These are phyloP conservation scores for Acyrthosiphon pisum DNA, from an alignment of 1,140 invertebrate species.

Conservation along the genomic window DNA sequence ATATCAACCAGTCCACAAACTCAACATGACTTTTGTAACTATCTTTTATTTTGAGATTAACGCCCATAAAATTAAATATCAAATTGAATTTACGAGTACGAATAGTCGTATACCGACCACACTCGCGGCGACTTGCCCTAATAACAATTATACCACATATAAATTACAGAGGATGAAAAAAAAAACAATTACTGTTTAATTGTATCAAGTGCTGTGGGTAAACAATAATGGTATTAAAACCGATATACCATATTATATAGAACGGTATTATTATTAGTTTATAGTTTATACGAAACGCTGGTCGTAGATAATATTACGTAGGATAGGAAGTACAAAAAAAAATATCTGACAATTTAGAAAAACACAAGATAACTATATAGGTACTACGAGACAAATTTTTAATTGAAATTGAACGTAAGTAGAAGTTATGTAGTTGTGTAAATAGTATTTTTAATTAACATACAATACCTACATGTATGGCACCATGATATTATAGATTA, in stretches of 20 bases:
- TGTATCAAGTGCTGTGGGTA: neutral
- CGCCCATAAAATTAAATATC: slow-evolving; percentile 7
- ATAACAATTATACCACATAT: neutral
- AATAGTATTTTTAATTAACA: neutral
- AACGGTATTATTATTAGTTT: neutral
- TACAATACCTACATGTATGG: neutral
- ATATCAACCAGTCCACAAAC: neutral
- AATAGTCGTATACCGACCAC: neutral
- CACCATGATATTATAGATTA: neutral
- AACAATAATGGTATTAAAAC: slow-evolving; percentile 14
- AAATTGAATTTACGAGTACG: slow-evolving; percentile 7
- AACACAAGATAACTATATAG: neutral
- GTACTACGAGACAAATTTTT: neutral
- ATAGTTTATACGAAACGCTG: neutral
- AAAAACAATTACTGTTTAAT: neutral
- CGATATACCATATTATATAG: neutral
- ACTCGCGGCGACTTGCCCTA: neutral
- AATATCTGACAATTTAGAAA: neutral
- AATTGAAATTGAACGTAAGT: neutral
- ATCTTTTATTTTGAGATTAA: neutral
- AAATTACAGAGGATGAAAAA: neutral
- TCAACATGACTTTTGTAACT: neutral
- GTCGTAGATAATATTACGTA: neutral
- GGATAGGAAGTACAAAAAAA: neutral
- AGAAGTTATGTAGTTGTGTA: neutral